phyloP scores from a whole-genome alignment of 2,888 invertebrate genomes.

The Cephus nigrinus region DNA sequence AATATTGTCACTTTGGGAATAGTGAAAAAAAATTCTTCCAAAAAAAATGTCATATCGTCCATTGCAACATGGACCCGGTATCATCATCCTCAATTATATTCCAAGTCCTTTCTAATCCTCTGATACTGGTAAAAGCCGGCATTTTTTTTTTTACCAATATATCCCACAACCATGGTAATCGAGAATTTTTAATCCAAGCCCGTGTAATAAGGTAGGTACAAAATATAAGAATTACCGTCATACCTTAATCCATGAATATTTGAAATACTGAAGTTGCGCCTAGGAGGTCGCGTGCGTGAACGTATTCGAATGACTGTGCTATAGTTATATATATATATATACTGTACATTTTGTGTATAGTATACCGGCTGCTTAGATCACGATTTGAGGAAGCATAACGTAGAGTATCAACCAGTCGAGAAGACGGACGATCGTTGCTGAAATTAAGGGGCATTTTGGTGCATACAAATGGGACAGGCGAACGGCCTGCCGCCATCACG shows the following conservation, averaged over 20 bases:
- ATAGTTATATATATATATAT: not conserved
- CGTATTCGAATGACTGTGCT: not conserved
- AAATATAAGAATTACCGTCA: not conserved
- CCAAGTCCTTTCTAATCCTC: not conserved
- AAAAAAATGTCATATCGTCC: not conserved
- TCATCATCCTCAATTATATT: not conserved
- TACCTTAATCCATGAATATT: not conserved
- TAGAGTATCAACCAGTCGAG: not conserved
- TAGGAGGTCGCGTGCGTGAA: not conserved
- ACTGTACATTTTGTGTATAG: not conserved
- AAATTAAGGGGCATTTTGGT: slow-evolving; percentile 5
- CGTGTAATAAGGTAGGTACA: not conserved
- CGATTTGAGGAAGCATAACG: not conserved
- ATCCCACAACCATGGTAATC: not conserved
- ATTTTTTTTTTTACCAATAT: not conserved
- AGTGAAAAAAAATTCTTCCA: not conserved
- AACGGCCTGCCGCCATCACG: not conserved
- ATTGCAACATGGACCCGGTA: not conserved
- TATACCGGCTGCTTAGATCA: not conserved
- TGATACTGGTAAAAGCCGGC: not conserved
- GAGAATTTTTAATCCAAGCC: not conserved
- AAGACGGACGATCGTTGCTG: slow-evolving; percentile 6
- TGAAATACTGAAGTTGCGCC: not conserved
- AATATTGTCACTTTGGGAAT: not conserved
- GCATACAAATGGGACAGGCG: slow-evolving; percentile 5